phyloP scores from a whole-genome alignment of 1,140 invertebrate genomes.

The Ectropis grisescens region DNA sequence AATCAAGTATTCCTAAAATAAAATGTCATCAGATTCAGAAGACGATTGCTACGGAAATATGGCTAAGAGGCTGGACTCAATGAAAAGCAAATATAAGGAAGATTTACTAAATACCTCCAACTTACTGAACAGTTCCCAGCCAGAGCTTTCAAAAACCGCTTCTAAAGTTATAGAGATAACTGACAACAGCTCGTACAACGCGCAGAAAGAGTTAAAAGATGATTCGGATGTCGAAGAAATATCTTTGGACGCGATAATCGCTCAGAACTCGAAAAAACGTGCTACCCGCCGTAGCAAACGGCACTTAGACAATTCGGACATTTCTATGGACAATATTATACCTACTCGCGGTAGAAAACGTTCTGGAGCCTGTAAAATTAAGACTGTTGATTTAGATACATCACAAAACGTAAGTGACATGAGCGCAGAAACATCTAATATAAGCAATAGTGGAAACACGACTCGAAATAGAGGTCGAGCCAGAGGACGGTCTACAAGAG shows the following conservation, averaged over 20 bases:
- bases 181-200: no score
- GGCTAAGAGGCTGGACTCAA: conserved; percentile 21
- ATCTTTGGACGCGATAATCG: conserved; percentile 7
- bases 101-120: conserved; percentile 17
- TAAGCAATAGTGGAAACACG: no score
- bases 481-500: conserved; percentile 5
- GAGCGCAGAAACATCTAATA: background rate
- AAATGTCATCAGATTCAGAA: conserved; percentile 42
- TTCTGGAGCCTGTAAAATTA: no score
- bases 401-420: background rate
- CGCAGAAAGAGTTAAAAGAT: no score
- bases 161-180: no score
- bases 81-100: conserved; percentile 25
- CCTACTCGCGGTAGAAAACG: background rate
- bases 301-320: no score
- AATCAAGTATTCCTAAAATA: no score
- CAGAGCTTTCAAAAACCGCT: no score
- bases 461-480: conserved; percentile 6
- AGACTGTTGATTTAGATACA: no score
- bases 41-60: conserved; percentile 39
- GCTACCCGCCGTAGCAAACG: background rate
- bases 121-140: conserved; percentile 8
- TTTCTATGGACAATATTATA: background rate
- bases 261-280: background rate
- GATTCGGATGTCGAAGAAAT: conserved; percentile 3